Evolutionary conservation across 2,888 invertebrate species (phyloP).

Genomic region (Oxyteleia sp.): DNA sequence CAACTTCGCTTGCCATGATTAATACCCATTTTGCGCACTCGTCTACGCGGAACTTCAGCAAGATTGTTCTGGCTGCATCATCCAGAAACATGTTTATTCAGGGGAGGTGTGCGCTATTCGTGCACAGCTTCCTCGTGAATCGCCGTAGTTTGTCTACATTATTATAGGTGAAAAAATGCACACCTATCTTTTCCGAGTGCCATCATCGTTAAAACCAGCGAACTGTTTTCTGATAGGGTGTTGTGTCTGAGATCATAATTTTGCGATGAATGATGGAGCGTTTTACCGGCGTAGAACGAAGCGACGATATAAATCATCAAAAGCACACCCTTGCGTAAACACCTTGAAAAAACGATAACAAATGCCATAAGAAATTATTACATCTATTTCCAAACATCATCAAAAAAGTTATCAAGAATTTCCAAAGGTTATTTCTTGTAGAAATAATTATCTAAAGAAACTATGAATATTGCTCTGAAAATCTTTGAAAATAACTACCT

Average conservation of each 20-base stretch:
- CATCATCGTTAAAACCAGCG: constrained; percentile 8
- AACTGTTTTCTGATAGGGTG: constrained; percentile 3
- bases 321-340: background rate
- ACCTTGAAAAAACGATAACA: too few species aligned
- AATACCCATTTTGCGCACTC: constrained; percentile 23
- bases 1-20: constrained; percentile 28
- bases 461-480: too few species aligned
- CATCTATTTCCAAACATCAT: too few species aligned
- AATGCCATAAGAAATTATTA: too few species aligned
- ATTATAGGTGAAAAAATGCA: background rate
- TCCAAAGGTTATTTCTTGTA: too few species aligned
- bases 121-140: constrained; percentile 1
- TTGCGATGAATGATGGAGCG: too few species aligned
- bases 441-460: too few species aligned
- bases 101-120: constrained; percentile 2
- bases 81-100: constrained; percentile 37
- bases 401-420: too few species aligned
- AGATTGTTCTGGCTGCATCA: constrained; percentile 42
- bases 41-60: constrained; percentile 6
- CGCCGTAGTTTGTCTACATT: constrained; percentile 5
- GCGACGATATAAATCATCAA: background rate
- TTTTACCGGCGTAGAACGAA: too few species aligned
- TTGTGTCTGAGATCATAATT: too few species aligned
- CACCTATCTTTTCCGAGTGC: background rate
- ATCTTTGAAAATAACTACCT: too few species aligned